phyloP scores from a whole-genome alignment of 1,140 invertebrate species.

The Asobara japonica region DNA sequence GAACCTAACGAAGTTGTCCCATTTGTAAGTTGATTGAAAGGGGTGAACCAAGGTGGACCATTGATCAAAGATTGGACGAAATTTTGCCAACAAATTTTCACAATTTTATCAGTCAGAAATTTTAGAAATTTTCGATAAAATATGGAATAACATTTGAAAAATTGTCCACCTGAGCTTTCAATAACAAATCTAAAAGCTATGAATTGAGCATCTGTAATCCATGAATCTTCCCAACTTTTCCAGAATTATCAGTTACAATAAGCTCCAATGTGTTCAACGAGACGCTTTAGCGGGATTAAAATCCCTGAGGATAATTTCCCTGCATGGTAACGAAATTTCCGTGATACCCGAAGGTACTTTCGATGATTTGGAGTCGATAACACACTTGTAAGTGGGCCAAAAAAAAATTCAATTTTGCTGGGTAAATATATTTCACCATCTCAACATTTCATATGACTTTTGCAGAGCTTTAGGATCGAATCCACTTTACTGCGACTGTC shows the following conservation, averaged over 20 bases:
- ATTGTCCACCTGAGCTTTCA: no score
- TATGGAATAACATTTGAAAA: no score
- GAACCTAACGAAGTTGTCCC: constrained; percentile 89
- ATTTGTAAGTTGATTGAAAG: constrained; percentile 83
- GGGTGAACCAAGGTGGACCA: no score
- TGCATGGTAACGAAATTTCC: constrained; percentile 97
- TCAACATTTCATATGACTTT: constrained; percentile 37
- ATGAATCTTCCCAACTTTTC: constrained; percentile 48
- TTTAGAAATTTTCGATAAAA: no score
- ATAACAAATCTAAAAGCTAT: no score
- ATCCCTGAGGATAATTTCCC: constrained; percentile 89
- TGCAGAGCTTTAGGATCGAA: constrained; percentile 95
- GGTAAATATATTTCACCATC: constrained; percentile 17
- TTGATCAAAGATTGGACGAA: no score
- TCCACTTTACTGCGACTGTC: constrained; percentile 97
- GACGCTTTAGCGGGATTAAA: constrained; percentile 88
- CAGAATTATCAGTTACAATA: constrained; percentile 97
- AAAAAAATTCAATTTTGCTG: constrained; percentile 13
- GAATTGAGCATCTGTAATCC: no score
- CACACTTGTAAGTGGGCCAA: constrained; percentile 92
- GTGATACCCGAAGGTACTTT: constrained; percentile 96
- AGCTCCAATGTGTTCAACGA: constrained; percentile 92
- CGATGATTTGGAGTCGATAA: constrained; percentile 90
- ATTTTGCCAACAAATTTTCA: no score
- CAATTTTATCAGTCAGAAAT: no score